Evolutionary conservation across 2,888 invertebrate species (phyloP).

Genomic region (Monopis laevigella): DNA sequence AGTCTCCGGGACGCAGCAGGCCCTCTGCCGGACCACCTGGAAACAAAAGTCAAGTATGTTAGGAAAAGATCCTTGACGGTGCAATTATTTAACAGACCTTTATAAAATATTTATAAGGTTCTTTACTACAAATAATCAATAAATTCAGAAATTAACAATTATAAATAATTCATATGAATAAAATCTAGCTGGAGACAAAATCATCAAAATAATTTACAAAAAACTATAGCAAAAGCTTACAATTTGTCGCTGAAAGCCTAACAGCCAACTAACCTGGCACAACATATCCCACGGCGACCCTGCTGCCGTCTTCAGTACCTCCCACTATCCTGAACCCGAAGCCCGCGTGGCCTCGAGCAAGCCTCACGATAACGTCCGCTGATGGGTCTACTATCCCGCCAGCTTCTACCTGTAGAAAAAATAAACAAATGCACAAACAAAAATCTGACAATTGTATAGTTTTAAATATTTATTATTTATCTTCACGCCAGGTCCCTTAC

Average conservation of each 20-base stretch:
- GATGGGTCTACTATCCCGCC: constrained; percentile 45
- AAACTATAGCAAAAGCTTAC: too few species aligned
- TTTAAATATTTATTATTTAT: too few species aligned
- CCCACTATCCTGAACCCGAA: constrained; percentile 99
- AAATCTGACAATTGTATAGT: too few species aligned
- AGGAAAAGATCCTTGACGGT: too few species aligned
- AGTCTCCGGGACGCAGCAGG: constrained; percentile 89
- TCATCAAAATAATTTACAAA: too few species aligned
- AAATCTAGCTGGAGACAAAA: too few species aligned
- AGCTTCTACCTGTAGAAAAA: constrained; percentile 35
- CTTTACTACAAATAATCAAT: too few species aligned
- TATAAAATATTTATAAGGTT: too few species aligned
- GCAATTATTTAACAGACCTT: too few species aligned
- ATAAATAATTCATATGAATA: too few species aligned
- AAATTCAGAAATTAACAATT: not conserved
- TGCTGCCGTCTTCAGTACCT: constrained; percentile 96
- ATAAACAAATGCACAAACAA: not conserved
- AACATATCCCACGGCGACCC: constrained; percentile 96
- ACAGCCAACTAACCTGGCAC: constrained; percentile 78
- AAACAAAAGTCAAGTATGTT: not conserved
- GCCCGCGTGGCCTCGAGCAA: constrained; percentile 91
- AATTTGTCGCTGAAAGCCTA: too few species aligned
- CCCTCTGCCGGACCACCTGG: constrained; percentile 92
- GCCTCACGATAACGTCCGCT: constrained; percentile 78
- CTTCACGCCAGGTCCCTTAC: too few species aligned